Evolutionary conservation across 2,888 invertebrate species (phyloP), one percentile per base, ranked within the genome.

Genomic region (Melipona beecheii): DNA sequence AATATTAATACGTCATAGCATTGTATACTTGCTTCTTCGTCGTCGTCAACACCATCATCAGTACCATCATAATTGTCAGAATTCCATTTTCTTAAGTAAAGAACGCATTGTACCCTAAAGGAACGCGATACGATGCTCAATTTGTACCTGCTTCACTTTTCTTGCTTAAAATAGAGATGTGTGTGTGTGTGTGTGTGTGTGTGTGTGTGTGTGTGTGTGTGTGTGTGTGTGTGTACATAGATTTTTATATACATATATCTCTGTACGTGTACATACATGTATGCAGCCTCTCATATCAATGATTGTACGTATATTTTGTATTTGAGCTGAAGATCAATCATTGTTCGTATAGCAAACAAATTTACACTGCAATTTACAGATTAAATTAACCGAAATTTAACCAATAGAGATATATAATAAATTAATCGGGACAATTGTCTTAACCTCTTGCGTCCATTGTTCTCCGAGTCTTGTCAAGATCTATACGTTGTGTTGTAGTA

Each of bases 1-100:
- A 89, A 89, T 90, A 90, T 89, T 75, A 90, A 71, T 90, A 89
- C 77, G 79, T 75, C 77, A 75, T 74, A 89, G 80, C 76, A 70
- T 77, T 79, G 71, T 69, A 78, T 80, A 81, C 70, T 75, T 75
- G 69, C 36, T 73, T 77, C 62, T 24, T 73, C 68, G 43, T 50
- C 49, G 64, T 74, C 64, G 62, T 52, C 56, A 49, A 50, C 54
- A 68, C 60, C 70, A 19, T 75, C 66, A 43, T 27, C 75, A 58
- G 81, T 54, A 15, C 75, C 62, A 31, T 73, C 69, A 49, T 43
- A 36, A 70, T 71, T 60, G 66, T 52, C 62, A 56, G n/a, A n/a
- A n/a, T 70, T 52, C 81, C 54, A 2, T 54, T 31, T 52, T 66
- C 60, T 87, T 89, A 87, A 87, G 65, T 88, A 83, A 81, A 86